Conservation (phyloP, 2,797 vertebrate genomes). For the Xiphophorus birchmanni region DNA sequence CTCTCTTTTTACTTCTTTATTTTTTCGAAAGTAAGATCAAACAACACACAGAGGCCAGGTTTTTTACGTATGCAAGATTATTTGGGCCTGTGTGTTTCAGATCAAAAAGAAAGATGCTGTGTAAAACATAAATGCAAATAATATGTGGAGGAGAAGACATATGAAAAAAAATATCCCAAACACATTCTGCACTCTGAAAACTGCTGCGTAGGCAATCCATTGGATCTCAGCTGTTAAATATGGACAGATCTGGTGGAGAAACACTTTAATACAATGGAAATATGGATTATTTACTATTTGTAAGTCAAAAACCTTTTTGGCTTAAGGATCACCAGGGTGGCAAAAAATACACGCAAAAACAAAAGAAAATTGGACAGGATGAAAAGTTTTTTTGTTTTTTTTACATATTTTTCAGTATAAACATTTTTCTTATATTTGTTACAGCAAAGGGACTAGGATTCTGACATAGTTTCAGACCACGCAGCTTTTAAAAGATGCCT, state of each 20-base stretch:
- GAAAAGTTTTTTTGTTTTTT: neutral
- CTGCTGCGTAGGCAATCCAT: neutral
- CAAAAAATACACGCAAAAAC: neutral
- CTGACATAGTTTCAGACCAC: neutral
- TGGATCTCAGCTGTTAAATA: neutral
- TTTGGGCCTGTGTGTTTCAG: neutral
- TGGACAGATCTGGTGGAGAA: neutral
- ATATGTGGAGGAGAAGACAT: neutral
- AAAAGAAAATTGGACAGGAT: neutral
- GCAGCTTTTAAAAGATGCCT: neutral
- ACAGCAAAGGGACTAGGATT: neutral
- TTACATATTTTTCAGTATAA: neutral
- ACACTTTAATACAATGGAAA: neutral
- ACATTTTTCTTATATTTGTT: neutral
- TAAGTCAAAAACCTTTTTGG: neutral
- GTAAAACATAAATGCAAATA: neutral
- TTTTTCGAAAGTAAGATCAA: neutral
- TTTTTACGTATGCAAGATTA: neutral
- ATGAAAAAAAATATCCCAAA: neutral
- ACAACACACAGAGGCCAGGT: neutral
- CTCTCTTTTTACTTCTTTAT: neutral
- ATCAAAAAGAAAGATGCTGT: constrained; percentile 6
- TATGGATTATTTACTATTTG: neutral
- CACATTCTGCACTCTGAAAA: neutral
- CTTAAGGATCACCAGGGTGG: neutral